Conservation (phyloP, 2,888 invertebrate species). For the Deroplatys truncata region DNA sequence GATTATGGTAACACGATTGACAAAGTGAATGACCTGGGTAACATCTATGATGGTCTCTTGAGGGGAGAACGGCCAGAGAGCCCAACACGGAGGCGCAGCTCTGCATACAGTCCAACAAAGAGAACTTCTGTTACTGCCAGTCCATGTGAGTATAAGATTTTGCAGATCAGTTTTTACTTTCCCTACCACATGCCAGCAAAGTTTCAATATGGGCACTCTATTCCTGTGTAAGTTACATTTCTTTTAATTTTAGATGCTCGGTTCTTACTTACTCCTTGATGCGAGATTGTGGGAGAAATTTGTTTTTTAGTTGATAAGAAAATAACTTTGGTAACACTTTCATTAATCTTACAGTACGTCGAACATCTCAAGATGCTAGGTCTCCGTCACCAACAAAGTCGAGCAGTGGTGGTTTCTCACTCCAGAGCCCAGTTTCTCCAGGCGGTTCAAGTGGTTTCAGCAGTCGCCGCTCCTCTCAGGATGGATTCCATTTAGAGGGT, state of each 20-base stretch:
- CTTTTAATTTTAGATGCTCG: background rate
- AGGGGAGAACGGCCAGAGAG: slow-evolving; percentile 75
- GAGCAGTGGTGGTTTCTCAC: slow-evolving; percentile 39
- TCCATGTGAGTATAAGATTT: slow-evolving; percentile 49
- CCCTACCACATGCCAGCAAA: background rate
- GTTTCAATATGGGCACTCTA: too few species aligned
- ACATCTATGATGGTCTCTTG: slow-evolving; percentile 76
- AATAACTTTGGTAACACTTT: background rate
- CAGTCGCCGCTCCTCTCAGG: slow-evolving; percentile 86
- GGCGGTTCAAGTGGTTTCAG: slow-evolving; percentile 91
- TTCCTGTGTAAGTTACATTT: background rate
- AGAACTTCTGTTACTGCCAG: slow-evolving; percentile 56
- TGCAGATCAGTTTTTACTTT: background rate
- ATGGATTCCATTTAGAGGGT: slow-evolving; percentile 80
- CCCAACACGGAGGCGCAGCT: slow-evolving; percentile 65
- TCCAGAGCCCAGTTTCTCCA: slow-evolving; percentile 73
- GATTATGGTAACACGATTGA: slow-evolving; percentile 83
- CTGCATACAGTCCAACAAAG: slow-evolving; percentile 80
- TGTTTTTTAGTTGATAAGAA: background rate
- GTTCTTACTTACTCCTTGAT: background rate
- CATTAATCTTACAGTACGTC: slow-evolving; percentile 49
- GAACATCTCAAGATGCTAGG: slow-evolving; percentile 65
- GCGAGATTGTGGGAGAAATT: background rate
- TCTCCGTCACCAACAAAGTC: slow-evolving; percentile 78
- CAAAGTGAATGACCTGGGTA: slow-evolving; percentile 86